A percentile compares a stretch with the other conserved stretches of the same genome.
Evolutionary conservation across 2,113 vertebrate species (phyloP).

Genomic region (Colaptes auratus): DNA sequence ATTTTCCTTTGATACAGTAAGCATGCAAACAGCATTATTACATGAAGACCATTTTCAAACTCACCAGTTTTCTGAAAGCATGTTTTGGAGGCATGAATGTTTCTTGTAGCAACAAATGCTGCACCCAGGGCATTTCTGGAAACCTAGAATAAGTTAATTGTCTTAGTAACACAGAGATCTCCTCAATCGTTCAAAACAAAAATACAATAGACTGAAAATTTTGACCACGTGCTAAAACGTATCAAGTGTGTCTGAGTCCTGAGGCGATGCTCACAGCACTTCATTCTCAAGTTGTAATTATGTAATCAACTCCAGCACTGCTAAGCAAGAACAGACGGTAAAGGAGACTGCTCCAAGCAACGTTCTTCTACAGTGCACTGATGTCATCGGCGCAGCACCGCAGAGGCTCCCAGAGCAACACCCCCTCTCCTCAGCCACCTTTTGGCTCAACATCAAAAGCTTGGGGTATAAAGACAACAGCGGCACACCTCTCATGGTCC

Average conservation of each 20-base stretch:
- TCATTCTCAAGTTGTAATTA: rapidly evolving
- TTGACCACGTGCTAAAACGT: rapidly evolving
- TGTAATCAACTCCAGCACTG: rapidly evolving
- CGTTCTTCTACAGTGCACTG: background rate
- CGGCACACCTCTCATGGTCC: rapidly evolving
- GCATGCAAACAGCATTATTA: background rate
- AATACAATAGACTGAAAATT: background rate
- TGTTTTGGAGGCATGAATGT: conserved; percentile 86
- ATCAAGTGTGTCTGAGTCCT: rapidly evolving
- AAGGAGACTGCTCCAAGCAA: background rate
- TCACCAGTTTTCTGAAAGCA: conserved; percentile 91
- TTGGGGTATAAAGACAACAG: rapidly evolving
- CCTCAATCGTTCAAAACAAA: background rate
- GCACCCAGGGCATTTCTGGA: conserved; percentile 86
- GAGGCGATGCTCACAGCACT: too few relatives aligned
- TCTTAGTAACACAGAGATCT: background rate
- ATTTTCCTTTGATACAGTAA: rapidly evolving
- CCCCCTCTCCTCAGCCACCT: rapidly evolving
- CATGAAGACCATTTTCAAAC: background rate
- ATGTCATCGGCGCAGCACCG: background rate
- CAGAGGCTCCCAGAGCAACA: background rate
- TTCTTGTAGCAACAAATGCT: conserved; percentile 89
- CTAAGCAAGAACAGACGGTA: rapidly evolving
- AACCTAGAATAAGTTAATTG: conserved; percentile 71
- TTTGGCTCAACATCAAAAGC: rapidly evolving